Evolutionary conservation across 2,113 vertebrate genomes (phyloP), one percentile per base, ranked within the genome.

Genomic region (Gadus chalcogrammus): DNA sequence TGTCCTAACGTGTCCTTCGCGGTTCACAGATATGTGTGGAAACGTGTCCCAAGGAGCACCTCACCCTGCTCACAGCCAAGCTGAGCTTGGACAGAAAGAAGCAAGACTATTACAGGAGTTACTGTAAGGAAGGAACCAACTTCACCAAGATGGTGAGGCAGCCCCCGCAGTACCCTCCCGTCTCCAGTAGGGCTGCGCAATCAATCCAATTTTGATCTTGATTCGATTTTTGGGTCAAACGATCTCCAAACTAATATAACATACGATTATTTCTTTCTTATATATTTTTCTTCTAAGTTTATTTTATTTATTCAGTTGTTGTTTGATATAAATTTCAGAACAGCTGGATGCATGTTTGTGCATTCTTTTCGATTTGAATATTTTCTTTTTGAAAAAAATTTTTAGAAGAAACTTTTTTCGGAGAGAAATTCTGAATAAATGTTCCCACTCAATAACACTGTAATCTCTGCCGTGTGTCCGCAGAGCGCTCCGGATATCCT

Each of bases 11-110:
- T n/a, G 8, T 13, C 5, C 24, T n/a, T 58, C 4, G 70, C 73
- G 64, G 75, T 75, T 24, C 76, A 18, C 82, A 99, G 97, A 91
- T 95, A 71, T 99, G 97, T 0, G 96, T 99, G 81, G 88, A 91
- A 70, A 78, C 70, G 0, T 98, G 97, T 72, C 96, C 96, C 0
- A 73, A 93, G 15, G 80, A 77, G 1, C 94, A 91, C 82, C 67
- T 93, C 70, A 96, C 94, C 0, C 83, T 88, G 76, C 18, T 93
- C 18, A 76, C 62, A 0, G 90, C 92, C 8, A 59, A 28, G 75
- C 1, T 76, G 3, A 56, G 68, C 0, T 0, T 0, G 0, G 66
- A 0, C 4, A 61, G 4, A 6, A 60, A 70, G 0, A 73, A 93
- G 15, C 69, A 81, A 1, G 72, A 85, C 0, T 95, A 94, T 52